phyloP scores from a whole-genome alignment of 2,113 vertebrate genomes.

The Aphyosemion australe region DNA sequence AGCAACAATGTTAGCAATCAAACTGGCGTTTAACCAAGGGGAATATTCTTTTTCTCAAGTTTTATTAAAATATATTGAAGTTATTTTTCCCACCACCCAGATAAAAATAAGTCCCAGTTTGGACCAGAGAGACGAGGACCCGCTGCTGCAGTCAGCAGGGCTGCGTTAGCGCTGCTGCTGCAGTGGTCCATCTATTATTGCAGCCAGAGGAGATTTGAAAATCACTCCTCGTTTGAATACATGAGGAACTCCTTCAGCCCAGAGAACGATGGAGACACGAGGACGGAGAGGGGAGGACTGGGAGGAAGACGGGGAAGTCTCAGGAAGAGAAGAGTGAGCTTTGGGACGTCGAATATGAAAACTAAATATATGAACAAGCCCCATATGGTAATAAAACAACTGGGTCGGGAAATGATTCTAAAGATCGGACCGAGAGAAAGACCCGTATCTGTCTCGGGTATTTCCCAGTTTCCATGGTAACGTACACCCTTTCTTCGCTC shows the following conservation, averaged over 20 bases:
- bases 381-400: background rate
- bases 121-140: too few relatives aligned
- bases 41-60: too few relatives aligned
- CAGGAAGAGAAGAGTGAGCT: background rate
- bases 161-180: background rate
- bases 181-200: conserved; percentile 36
- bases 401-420: conserved; percentile 4
- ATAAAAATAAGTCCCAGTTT: too few relatives aligned
- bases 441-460: conserved; percentile 52
- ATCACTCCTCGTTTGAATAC: conserved; percentile 45
- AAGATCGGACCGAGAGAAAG: conserved; percentile 34
- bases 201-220: conserved; percentile 38
- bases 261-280: background rate
- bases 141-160: conserved; percentile 21
- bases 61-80: too few relatives aligned
- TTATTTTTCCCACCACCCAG: too few relatives aligned
- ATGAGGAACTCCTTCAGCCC: conserved; percentile 34
- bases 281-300: background rate
- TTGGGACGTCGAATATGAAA: too few relatives aligned
- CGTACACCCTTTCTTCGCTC: conserved; percentile 22
- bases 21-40: too few relatives aligned
- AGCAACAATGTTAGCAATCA: too few relatives aligned
- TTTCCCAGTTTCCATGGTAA: conserved; percentile 82
- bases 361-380: conserved; percentile 30
- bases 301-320: background rate